Percentiles rank a stretch among this genome's conserved stretches.
phyloP scores from a whole-genome alignment of 23 tunicate species.

The Clavelina lepadiformis region DNA sequence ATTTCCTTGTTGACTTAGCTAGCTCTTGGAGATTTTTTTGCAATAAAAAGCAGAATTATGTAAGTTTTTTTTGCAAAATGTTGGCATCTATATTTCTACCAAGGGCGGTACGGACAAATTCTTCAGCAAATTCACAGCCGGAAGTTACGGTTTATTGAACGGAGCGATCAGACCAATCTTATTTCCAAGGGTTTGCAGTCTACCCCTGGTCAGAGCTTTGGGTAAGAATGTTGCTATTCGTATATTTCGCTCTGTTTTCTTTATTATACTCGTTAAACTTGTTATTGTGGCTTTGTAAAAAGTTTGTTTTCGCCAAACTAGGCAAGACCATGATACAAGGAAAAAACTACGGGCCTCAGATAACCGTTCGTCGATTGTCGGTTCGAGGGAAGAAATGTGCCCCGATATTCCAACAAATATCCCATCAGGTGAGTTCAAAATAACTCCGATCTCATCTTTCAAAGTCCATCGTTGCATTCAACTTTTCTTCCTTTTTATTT shows the following conservation, averaged over 20 bases:
- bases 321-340: constrained; percentile 99
- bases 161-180: constrained; percentile 57
- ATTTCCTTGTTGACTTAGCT: too few species aligned
- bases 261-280: neutral
- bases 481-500: neutral
- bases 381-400: constrained; percentile 68
- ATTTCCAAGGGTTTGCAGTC: constrained; percentile 59
- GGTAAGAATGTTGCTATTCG: constrained; percentile 35
- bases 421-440: constrained; percentile 50
- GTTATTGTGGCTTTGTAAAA: neutral
- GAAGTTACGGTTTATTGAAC: constrained; percentile 38
- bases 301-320: neutral
- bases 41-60: too few species aligned
- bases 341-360: constrained; percentile 94
- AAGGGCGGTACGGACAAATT: neutral
- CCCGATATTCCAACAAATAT: constrained; percentile 76
- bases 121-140: constrained; percentile 48
- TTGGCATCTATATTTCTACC: too few species aligned
- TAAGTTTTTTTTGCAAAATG: too few species aligned
- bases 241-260: neutral
- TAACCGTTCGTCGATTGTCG: constrained; percentile 81
- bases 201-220: constrained; percentile 85
- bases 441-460: too few species aligned
- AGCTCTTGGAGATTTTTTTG: too few species aligned
- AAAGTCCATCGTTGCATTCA: too few species aligned